Percentiles rank a stretch among this genome's conserved stretches.
Conservation (phyloP, 1,140 invertebrate species). For the Sipha flava region DNA sequence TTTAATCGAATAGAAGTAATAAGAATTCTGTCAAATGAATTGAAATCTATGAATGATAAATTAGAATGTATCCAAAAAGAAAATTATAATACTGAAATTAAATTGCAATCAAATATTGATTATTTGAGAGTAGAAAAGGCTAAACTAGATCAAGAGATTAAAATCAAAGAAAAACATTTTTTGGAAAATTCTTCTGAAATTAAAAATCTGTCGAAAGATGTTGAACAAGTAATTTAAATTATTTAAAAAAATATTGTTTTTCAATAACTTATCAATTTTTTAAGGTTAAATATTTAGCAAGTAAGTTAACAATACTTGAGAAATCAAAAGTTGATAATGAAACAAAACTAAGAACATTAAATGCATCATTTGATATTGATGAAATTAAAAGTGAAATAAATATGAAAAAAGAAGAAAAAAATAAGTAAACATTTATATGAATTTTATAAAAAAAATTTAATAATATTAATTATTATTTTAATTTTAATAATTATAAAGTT, state of each 20-base stretch:
- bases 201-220: constrained; percentile 39
- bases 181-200: constrained; percentile 45
- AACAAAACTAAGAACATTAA: constrained; percentile 42
- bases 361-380: constrained; percentile 43
- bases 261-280: constrained; percentile 6
- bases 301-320: constrained; percentile 44
- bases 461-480: not conserved
- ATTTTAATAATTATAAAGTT: too few relatives aligned
- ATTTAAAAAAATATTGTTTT: constrained; percentile 13
- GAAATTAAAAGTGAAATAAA: constrained; percentile 48
- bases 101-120: constrained; percentile 47
- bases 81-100: constrained; percentile 41
- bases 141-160: constrained; percentile 45
- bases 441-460: not conserved
- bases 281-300: constrained; percentile 44
- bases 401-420: constrained; percentile 40
- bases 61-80: constrained; percentile 33
- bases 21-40: not conserved
- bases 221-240: constrained; percentile 36
- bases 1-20: constrained; percentile 1
- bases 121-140: constrained; percentile 44
- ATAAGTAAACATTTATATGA: constrained; percentile 24
- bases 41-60: constrained; percentile 28
- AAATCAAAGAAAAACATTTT: constrained; percentile 44
- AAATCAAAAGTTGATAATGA: constrained; percentile 42